A percentile compares a stretch with the other conserved stretches of the same genome.
These are phyloP conservation scores for Oscheius onirici DNA, from an alignment of 2,888 invertebrate species.

Conservation along the genomic window DNA sequence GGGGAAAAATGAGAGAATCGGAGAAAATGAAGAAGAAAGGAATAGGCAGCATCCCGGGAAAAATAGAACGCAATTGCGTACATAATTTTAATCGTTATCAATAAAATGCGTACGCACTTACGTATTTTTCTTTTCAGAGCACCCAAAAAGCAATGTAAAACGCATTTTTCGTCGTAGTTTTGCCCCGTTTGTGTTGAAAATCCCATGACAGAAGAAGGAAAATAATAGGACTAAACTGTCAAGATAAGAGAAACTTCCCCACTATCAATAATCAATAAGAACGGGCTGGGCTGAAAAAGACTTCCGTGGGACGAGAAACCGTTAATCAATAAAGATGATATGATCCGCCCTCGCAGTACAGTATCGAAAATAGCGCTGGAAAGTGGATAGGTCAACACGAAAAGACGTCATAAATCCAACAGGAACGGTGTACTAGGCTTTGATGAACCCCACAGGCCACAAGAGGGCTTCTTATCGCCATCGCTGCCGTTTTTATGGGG, in stretches of 20 bases:
- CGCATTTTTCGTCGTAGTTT: too few relatives aligned
- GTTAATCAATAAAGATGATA: neutral
- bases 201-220: too few relatives aligned
- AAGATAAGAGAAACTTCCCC: neutral
- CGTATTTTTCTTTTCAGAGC: too few relatives aligned
- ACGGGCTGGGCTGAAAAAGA: neutral
- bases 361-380: conserved; percentile 19
- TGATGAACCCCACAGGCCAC: neutral
- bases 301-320: neutral
- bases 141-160: too few relatives aligned
- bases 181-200: too few relatives aligned
- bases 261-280: neutral
- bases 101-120: too few relatives aligned
- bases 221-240: neutral
- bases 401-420: conserved; percentile 8
- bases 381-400: conserved; percentile 16
- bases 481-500: conserved; percentile 1
- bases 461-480: neutral
- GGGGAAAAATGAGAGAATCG: neutral
- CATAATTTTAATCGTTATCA: too few relatives aligned
- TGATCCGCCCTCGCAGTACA: conserved; percentile 3
- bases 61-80: too few relatives aligned
- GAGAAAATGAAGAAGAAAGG: neutral
- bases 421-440: neutral
- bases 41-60: too few relatives aligned